Evolutionary conservation across 2,797 vertebrate species (phyloP), one percentile per base, ranked within the genome.

Genomic region (Sebastes aleutianus): DNA sequence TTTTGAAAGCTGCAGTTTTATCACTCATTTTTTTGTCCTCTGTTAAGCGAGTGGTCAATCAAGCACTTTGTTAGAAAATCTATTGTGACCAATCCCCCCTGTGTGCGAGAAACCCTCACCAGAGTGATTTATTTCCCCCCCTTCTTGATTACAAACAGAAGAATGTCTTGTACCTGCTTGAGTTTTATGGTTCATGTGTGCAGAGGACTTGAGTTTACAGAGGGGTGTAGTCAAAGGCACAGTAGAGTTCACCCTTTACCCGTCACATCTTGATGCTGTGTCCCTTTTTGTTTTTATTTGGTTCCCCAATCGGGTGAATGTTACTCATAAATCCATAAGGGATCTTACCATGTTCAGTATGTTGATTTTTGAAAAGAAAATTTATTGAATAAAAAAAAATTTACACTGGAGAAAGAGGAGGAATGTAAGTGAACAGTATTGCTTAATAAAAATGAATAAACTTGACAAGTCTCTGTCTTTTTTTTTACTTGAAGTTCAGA

Each of bases 321-420:
- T 94, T 89, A 80, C 77, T 92, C 90, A 87, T 87, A 56, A 85
- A 78, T 87, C 85, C 87, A 87, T 68, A 83, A 90, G 89, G 91
- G 83, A 89, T 88, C 70, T 89, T 86, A 88, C 85, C 76, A 58
- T 86, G 88, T 93, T 93, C 82, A 75, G 78, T 94, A 87, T 92
- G 83, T 87, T 86, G 70, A 65, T 83, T 90, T 92, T 93, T 89
- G 83, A 89, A 80, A 92, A 88, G 84, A 89, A 82, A 89, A 88
- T 88, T 88, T 92, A 92, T 90, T 87, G 85, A 92, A 88, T 89
- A 80, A 91, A 87, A 89, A 91, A 93, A 92, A 76, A 39, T 39
- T 89, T 94, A 96, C 96, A 96, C 96, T 96, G 95, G 95, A 96
- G 94, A 91, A 94, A 79, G 84, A 95, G 93, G 91, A 95, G 88